Conservation (phyloP, 2,888 invertebrate species). For the Cephus spinipes region DNA sequence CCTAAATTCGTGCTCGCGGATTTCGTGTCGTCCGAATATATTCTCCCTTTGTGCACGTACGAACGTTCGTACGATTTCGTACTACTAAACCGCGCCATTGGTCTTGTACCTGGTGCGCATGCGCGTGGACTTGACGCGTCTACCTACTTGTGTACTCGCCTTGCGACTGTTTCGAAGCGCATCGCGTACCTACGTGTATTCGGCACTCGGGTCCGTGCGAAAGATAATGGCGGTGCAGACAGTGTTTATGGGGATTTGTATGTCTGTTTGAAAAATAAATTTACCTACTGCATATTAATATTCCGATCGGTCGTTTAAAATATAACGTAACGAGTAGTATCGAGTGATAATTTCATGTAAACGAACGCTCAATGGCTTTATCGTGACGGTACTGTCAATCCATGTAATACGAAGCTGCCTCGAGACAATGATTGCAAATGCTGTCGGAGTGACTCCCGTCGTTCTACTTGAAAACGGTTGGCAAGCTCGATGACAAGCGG, state of each 20-base stretch:
- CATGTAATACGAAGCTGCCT: neutral
- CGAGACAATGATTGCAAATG: neutral
- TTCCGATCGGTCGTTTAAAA: neutral
- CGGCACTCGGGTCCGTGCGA: neutral
- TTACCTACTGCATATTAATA: neutral
- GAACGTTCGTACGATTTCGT: neutral
- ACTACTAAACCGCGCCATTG: neutral
- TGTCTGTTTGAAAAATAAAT: neutral
- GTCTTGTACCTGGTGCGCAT: neutral
- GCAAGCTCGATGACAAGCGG: neutral
- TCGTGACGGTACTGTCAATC: neutral
- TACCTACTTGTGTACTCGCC: no score
- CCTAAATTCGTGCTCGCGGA: neutral
- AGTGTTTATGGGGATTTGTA: neutral
- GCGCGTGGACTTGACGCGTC: neutral
- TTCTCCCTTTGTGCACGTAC: neutral
- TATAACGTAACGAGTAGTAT: neutral
- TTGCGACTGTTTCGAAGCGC: no score
- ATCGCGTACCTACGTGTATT: neutral
- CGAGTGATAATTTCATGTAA: neutral
- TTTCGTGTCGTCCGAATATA: neutral
- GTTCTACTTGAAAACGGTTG: neutral
- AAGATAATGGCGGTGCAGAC: neutral
- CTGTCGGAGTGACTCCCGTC: neutral
- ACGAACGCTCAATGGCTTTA: neutral